Evolutionary conservation across 2,888 invertebrate genomes (phyloP).

Genomic region (Sarcophaga caerulescens): DNA sequence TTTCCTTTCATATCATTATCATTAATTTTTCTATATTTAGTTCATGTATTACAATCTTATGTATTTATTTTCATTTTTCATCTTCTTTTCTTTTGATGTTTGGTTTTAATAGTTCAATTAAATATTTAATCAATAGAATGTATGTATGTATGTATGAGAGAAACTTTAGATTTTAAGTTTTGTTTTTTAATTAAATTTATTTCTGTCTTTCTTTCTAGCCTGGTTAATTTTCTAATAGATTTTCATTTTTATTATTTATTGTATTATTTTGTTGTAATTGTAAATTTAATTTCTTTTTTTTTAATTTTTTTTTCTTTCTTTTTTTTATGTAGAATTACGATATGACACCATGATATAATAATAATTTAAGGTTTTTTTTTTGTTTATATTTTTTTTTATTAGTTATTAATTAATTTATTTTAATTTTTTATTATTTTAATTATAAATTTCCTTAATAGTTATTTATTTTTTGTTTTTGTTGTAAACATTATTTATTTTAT

Average conservation of each 20-base stretch:
- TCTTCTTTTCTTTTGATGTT: conserved; percentile 27
- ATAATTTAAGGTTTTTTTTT: conserved; percentile 19
- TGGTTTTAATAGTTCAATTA: conserved; percentile 44
- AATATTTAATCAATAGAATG: conserved; percentile 46
- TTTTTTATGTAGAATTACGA: conserved; percentile 77
- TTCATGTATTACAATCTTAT: background rate
- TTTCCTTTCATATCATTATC: background rate
- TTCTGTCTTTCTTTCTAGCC: conserved; percentile 5
- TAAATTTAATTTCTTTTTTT: conserved; percentile 38
- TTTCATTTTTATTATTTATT: conserved; percentile 50
- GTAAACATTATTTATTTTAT: conserved; percentile 24
- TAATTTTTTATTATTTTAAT: too few species aligned
- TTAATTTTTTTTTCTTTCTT: background rate
- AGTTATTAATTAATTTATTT: background rate
- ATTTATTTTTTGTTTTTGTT: background rate
- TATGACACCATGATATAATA: conserved; percentile 81
- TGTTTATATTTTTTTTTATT: conserved; percentile 33
- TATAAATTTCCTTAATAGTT: conserved; percentile 42
- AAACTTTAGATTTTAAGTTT: conserved; percentile 48
- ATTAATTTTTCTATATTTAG: conserved; percentile 5
- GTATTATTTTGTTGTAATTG: conserved; percentile 67
- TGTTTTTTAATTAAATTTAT: conserved; percentile 35
- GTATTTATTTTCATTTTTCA: background rate
- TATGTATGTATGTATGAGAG: conserved; percentile 12
- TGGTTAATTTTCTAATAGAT: conserved; percentile 63